phyloP scores from a whole-genome alignment of 2,113 vertebrate genomes.

The Martes martes region DNA sequence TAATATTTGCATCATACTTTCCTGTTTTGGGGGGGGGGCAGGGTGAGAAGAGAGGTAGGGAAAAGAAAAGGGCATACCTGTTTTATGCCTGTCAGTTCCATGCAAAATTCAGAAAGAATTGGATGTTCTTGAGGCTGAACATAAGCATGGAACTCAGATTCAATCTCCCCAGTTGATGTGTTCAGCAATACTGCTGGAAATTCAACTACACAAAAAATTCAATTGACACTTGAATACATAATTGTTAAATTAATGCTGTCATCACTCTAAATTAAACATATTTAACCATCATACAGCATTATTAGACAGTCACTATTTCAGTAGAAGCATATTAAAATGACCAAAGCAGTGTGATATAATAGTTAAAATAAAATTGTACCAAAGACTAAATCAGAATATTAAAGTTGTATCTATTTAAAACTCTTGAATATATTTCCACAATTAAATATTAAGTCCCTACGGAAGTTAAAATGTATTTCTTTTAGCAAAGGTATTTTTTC shows the following conservation, averaged over 20 bases:
- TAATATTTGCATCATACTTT: conserved; percentile 82
- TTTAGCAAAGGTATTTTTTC: neutral
- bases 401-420: conserved; percentile 12
- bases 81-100: conserved; percentile 92
- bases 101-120: conserved; percentile 91
- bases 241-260: conserved; percentile 8
- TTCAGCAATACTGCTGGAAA: conserved; percentile 94
- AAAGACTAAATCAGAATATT: conserved; percentile 28
- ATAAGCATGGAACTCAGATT: conserved; percentile 93
- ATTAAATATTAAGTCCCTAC: neutral
- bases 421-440: neutral
- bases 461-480: neutral
- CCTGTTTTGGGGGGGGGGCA: conserved; percentile 48
- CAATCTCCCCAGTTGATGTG: conserved; percentile 86
- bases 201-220: conserved; percentile 85
- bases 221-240: neutral
- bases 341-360: neutral
- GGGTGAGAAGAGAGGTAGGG: neutral
- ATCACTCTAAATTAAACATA: conserved; percentile 5
- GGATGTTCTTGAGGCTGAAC: conserved; percentile 96
- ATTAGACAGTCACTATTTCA: neutral
- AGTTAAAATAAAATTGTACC: neutral
- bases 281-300: neutral
- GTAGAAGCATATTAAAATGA: conserved; percentile 29
- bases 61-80: conserved; percentile 83